Base-by-base conservation (phyloP, 1,140 invertebrate genomes). In the Physella acuta region DNA sequence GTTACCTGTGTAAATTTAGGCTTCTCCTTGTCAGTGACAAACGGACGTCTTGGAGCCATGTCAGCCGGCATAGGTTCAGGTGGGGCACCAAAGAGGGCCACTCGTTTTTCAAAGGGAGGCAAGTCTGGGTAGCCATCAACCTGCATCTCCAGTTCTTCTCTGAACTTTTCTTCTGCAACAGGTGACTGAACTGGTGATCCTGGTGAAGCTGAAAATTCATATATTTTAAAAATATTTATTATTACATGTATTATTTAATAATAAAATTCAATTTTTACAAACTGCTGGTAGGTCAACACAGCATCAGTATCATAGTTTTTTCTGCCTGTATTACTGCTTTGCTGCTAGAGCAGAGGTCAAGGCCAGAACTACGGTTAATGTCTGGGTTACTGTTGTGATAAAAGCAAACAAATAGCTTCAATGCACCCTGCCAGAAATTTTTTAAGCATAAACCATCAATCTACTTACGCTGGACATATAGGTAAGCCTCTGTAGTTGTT, bases 401-500 rank as follows among this genome's bases (percentile, higher is more conserved):
- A n/a, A n/a, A n/a, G n/a, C n/a, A n/a, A n/a, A n/a, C n/a, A n/a
- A n/a, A n/a, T n/a, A n/a, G n/a, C n/a, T n/a, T n/a, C n/a, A n/a
- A n/a, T n/a, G n/a, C n/a, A n/a, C n/a, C n/a, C n/a, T n/a, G n/a
- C n/a, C n/a, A n/a, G n/a, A n/a, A n/a, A n/a, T n/a, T n/a, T n/a
- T n/a, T n/a, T n/a, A 49, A 49, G n/a, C 11, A 49, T 14, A 49
- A n/a, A n/a, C 11, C 44, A 55, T 55, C 4, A 56, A 59, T 74
- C 17, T 36, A 33, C 63, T 76, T 74, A 84, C 84, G 74, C 73
- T 81, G 73, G 3, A 85, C 82, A 33, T 71, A 71, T 8, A 85
- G 71, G 37, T 74, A 74, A 51, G 79, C 76, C 26, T 78, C 74
- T 30, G 81, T 79, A 11, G 75, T 77, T 31, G 92, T 93, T 75